Percentiles rank a stretch among this genome's conserved stretches.
phyloP scores from a whole-genome alignment of 2,888 invertebrate species.

The Rotaria socialis region DNA sequence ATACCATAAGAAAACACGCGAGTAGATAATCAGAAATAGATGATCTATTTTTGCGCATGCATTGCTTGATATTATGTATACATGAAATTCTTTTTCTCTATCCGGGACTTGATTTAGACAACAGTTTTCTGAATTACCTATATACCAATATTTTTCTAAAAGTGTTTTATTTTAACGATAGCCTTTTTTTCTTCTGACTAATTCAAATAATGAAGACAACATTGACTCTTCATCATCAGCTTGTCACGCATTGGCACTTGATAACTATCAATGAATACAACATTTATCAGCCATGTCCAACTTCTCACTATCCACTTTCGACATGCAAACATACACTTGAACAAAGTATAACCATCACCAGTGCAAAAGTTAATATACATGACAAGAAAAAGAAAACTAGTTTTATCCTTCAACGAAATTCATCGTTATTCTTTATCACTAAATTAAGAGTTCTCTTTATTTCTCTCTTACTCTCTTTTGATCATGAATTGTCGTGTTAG shows the following conservation, averaged over 20 bases:
- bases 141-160: neutral
- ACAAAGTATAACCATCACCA: neutral
- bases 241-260: slow-evolving; percentile 4
- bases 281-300: slow-evolving; percentile 3
- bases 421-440: neutral
- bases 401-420: neutral
- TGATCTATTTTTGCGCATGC: neutral
- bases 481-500: slow-evolving; percentile 21
- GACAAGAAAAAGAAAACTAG: neutral
- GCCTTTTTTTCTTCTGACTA: neutral
- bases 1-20: neutral
- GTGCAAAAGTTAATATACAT: neutral
- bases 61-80: neutral
- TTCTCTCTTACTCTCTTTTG: neutral
- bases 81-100: too few species aligned
- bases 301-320: neutral
- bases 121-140: too few species aligned
- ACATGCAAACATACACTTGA: slow-evolving; percentile 1
- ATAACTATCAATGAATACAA: neutral
- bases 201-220: neutral
- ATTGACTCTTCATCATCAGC: neutral
- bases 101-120: too few species aligned
- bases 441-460: neutral
- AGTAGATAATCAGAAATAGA: neutral
- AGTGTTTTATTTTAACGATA: neutral